Conservation (phyloP, 2,113 vertebrate genomes). For the Leptobrachium leishanense region DNA sequence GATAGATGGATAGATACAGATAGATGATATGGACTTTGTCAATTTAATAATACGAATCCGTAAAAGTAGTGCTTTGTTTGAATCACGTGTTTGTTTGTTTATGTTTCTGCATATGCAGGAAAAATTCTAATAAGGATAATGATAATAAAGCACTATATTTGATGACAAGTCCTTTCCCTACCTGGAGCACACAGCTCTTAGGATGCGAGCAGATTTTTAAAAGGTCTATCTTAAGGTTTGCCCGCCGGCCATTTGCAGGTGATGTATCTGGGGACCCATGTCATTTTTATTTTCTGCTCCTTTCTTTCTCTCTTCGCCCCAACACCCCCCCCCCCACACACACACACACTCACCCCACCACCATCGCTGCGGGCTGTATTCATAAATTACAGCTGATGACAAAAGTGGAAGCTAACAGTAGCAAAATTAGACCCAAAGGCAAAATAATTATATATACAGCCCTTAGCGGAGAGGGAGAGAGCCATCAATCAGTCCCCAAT, state of each 20-base stretch:
- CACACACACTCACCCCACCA: no score
- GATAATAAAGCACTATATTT: constrained; percentile 58
- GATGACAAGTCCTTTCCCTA: constrained; percentile 62
- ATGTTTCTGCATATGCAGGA: no score
- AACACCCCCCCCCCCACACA: constrained; percentile 50
- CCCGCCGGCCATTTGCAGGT: constrained; percentile 71
- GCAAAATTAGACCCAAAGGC: constrained; percentile 83
- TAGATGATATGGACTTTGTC: no score
- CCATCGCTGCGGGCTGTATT: constrained; percentile 63
- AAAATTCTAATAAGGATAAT: no score
- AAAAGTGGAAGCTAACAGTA: constrained; percentile 79
- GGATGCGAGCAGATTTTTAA: constrained; percentile 67
- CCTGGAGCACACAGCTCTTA: constrained; percentile 61
- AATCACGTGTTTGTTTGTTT: no score
- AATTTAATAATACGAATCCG: no score
- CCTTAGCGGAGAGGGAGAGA: constrained; percentile 79
- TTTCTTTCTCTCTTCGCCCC: constrained; percentile 28
- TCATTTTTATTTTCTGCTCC: constrained; percentile 54
- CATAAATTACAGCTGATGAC: constrained; percentile 83
- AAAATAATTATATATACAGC: constrained; percentile 89
- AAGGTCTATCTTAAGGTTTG: constrained; percentile 62
- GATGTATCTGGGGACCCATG: constrained; percentile 65
- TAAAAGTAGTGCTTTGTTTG: no score
- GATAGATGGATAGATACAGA: no score
- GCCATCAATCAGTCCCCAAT: constrained; percentile 86